A percentile compares a stretch with the other conserved stretches of the same genome.
These are phyloP conservation scores for Menidia menidia DNA, from an alignment of 2,797 vertebrate genomes.

Conservation along the genomic window DNA sequence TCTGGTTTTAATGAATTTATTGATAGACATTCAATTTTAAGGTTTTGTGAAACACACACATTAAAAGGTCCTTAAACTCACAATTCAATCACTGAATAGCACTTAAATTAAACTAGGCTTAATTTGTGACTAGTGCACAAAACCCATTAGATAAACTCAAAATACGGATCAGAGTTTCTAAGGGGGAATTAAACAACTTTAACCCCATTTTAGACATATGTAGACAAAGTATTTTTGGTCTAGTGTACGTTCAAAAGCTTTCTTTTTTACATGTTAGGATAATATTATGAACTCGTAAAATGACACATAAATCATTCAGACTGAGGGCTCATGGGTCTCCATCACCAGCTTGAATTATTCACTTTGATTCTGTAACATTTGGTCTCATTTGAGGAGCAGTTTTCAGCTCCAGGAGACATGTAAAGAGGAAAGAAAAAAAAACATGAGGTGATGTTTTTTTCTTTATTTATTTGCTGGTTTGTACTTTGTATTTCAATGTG, in stretches of 20 bases:
- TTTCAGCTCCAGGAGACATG: conserved; percentile 42
- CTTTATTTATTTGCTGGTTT: conserved; percentile 29
- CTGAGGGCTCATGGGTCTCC: conserved; percentile 60
- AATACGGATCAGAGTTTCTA: conserved; percentile 20
- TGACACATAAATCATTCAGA: conserved; percentile 82
- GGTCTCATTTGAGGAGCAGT: conserved; percentile 62
- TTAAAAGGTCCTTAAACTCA: background rate
- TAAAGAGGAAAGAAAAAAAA: conserved; percentile 11
- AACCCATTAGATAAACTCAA: conserved; percentile 35
- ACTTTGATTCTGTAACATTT: conserved; percentile 81
- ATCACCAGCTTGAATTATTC: conserved; percentile 78
- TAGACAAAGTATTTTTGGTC: background rate
- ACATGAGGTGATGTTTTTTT: background rate
- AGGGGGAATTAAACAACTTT: conserved; percentile 13
- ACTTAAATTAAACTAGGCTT: conserved; percentile 20
- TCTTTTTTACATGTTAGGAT: conserved; percentile 50
- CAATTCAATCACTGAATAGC: conserved; percentile 17
- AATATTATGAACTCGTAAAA: conserved; percentile 74
- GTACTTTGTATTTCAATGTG: conserved; percentile 27
- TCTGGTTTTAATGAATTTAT: conserved; percentile 27
- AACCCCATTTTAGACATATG: background rate
- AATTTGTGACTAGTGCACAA: conserved; percentile 2
- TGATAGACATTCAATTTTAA: conserved; percentile 18
- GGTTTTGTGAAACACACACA: conserved; percentile 17
- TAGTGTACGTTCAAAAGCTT: conserved; percentile 52